A percentile compares a stretch with the other conserved stretches of the same genome.
Evolutionary conservation across 2,113 vertebrate species (phyloP).

Genomic region (Tylochromis polylepis): DNA sequence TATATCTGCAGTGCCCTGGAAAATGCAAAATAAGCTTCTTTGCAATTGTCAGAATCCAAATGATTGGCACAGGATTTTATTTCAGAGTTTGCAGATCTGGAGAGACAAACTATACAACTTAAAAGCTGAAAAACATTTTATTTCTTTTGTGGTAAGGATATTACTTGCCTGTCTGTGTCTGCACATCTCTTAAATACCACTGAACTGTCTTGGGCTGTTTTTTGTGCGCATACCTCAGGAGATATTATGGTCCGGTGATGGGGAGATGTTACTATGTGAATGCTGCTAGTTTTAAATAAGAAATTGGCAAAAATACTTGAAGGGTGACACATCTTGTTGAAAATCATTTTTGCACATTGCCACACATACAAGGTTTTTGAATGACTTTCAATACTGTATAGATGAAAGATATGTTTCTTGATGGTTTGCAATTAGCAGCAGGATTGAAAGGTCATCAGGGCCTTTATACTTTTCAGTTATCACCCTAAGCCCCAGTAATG

Average conservation of each 20-base stretch:
- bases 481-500: too few species aligned
- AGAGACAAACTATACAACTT: neutral
- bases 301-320: neutral
- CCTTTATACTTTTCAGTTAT: too few species aligned
- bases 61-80: neutral
- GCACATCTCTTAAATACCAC: neutral
- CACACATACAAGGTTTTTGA: neutral
- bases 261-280: neutral
- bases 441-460: too few species aligned
- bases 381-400: neutral
- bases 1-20: conserved; percentile 25
- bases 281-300: neutral
- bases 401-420: neutral
- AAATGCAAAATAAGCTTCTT: conserved; percentile 46
- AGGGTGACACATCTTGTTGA: neutral
- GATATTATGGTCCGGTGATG: neutral
- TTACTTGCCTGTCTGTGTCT: neutral
- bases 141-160: neutral
- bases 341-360: neutral
- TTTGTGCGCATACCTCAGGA: neutral
- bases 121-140: neutral
- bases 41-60: conserved; percentile 19
- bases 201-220: neutral
- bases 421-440: neutral
- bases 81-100: neutral